These are phyloP conservation scores for Sarcophaga peregrina DNA, from an alignment of 1,140 invertebrate species.

Conservation along the genomic window DNA sequence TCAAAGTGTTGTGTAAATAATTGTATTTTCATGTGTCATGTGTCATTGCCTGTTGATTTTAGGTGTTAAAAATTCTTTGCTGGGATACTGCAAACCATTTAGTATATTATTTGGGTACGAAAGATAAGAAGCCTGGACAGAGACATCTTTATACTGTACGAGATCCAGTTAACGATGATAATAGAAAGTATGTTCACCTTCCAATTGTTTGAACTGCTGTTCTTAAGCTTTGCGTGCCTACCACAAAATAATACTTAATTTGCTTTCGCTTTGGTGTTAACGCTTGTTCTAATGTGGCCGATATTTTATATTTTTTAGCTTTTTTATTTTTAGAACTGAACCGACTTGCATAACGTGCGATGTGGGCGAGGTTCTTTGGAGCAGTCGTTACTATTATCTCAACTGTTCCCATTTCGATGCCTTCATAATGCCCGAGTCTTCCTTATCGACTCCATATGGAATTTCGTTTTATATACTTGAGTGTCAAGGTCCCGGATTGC, in stretches of 20 bases:
- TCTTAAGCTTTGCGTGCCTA: not conserved
- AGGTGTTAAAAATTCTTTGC: slow-evolving; percentile 81
- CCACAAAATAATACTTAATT: not conserved
- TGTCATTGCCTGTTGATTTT: slow-evolving; percentile 2
- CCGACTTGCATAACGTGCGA: slow-evolving; percentile 86
- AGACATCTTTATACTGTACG: slow-evolving; percentile 86
- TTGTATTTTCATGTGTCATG: not conserved
- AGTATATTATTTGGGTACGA: slow-evolving; percentile 86
- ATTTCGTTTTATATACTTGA: slow-evolving; percentile 80
- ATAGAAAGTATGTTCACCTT: slow-evolving; percentile 68
- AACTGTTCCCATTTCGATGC: slow-evolving; percentile 86
- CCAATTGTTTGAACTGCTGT: not conserved
- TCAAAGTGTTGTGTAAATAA: not conserved
- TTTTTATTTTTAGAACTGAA: slow-evolving; percentile 67
- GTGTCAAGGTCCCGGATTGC: slow-evolving; percentile 82
- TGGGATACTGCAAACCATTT: slow-evolving; percentile 86
- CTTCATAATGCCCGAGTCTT: slow-evolving; percentile 71
- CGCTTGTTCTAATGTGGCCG: not conserved
- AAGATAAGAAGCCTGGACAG: slow-evolving; percentile 83
- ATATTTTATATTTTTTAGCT: not conserved
- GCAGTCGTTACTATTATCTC: slow-evolving; percentile 77
- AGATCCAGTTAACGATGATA: slow-evolving; percentile 77
- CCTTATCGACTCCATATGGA: slow-evolving; percentile 66
- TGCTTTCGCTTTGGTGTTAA: not conserved
- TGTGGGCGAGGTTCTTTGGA: slow-evolving; percentile 76